Base-by-base conservation (phyloP, 1,140 invertebrate species). In the Nymphalis io region DNA sequence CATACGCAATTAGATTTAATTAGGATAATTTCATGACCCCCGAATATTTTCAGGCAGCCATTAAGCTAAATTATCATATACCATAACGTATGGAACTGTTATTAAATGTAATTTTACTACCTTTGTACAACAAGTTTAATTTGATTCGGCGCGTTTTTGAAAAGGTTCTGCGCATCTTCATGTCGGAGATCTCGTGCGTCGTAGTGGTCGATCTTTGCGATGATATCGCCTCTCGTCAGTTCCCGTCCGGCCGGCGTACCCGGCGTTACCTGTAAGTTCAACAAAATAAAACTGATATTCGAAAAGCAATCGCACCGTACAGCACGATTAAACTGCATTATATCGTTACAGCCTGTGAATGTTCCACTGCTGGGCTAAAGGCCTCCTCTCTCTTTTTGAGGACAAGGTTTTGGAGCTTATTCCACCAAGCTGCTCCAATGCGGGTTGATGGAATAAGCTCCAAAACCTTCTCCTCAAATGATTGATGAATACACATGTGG, bases 121-220 rank as follows among this genome's bases (percentile, higher is more conserved):
- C 94, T 94, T 85, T 95, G 94, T 44, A 95, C 93, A 44, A 94
- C 94, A 60, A 95, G 87, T 82, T 93, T 93, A 74, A 95, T 94
- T 81, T 94, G 93, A 78, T 93, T 94, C 66, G 93, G 95, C 70
- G 96, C 95, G 87, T 95, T 96, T 88, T 95, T 95, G 89, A 98
- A 98, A 65, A 98, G 91, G 83, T 96, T 96, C 88, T 97, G 96
- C 33, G 97, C 98, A 91, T 98, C 96, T 90, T 97, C 95, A 86
- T 98, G 98, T 79, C 96, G 94, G 76, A 98, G 93, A 84, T 97
- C 95, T 65, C 95, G 93, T 61, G 96, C 94, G 90, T 98, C 97
- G 89, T 96, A 96, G 78, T 96, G 96, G 86, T 96, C 95, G 78
- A 99, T 96, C 92, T 96, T 96, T 68, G 95, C 94, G 78, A 99